Percentiles rank a stretch among this genome's conserved stretches.
Evolutionary conservation across 2,888 invertebrate species (phyloP).

Genomic region (Nomada goodeniana): DNA sequence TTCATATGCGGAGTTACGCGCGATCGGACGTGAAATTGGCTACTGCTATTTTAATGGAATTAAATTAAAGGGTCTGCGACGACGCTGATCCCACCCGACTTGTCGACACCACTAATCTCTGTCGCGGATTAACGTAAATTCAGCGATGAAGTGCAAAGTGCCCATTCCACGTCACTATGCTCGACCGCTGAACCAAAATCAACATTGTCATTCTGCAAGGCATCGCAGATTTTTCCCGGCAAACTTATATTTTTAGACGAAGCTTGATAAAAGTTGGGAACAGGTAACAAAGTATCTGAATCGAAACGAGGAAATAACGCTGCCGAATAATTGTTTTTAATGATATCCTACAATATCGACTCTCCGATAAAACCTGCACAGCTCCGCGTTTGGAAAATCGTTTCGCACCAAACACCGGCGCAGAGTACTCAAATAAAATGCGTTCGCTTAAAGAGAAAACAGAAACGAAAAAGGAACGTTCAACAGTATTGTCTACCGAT

Average conservation of each 20-base stretch:
- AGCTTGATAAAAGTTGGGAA: too few relatives aligned
- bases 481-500: not conserved
- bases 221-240: not conserved
- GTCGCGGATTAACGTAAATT: slow-evolving; percentile 17
- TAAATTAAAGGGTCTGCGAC: slow-evolving; percentile 8
- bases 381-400: too few relatives aligned
- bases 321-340: too few relatives aligned
- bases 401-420: too few relatives aligned
- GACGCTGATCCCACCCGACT: slow-evolving; percentile 5
- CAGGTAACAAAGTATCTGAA: too few relatives aligned
- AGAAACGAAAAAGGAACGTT: too few relatives aligned
- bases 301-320: too few relatives aligned
- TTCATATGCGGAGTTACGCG: not conserved
- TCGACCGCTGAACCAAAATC: not conserved
- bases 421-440: too few relatives aligned
- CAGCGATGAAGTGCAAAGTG: slow-evolving; percentile 4
- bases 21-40: slow-evolving; percentile 27
- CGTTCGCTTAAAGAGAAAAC: too few relatives aligned
- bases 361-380: too few relatives aligned
- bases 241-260: too few relatives aligned
- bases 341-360: too few relatives aligned
- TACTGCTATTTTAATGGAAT: slow-evolving; percentile 14
- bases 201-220: not conserved
- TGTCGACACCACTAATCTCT: slow-evolving; percentile 10
- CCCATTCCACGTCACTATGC: not conserved